Percentiles rank a stretch among this genome's conserved stretches.
phyloP scores from a whole-genome alignment of 1,140 invertebrate species.

The Tenebrio molitor region DNA sequence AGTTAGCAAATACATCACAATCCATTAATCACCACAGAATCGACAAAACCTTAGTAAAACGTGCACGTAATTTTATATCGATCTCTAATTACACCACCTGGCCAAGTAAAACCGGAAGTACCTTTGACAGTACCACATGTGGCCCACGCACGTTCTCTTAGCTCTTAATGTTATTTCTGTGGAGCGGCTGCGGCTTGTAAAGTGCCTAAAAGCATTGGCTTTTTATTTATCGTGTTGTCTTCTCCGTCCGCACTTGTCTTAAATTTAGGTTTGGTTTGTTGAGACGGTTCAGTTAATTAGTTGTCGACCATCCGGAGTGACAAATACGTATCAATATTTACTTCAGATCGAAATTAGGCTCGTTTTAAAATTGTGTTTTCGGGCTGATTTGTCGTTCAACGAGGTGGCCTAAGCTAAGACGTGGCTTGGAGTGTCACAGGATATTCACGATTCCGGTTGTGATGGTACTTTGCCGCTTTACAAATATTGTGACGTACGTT shows the following conservation, averaged over 20 bases:
- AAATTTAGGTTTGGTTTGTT: background rate
- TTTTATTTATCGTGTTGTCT: conserved; percentile 16
- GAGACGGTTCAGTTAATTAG: background rate
- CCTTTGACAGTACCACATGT: conserved; percentile 46
- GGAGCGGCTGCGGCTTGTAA: conserved; percentile 11
- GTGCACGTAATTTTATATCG: conserved; percentile 43
- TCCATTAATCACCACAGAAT: background rate
- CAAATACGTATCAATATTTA: too few relatives aligned
- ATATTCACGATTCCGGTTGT: too few relatives aligned
- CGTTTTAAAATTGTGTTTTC: too few relatives aligned
- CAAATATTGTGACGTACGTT: conserved; percentile 12
- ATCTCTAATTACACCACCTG: conserved; percentile 46
- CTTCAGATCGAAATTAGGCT: too few relatives aligned
- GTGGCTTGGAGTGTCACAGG: too few relatives aligned
- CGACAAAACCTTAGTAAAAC: conserved; percentile 2
- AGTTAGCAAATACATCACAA: too few relatives aligned
- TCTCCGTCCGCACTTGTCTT: conserved; percentile 1
- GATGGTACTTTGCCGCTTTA: conserved; percentile 9
- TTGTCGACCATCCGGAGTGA: background rate
- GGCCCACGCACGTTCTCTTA: conserved; percentile 21
- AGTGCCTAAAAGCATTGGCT: conserved; percentile 6
- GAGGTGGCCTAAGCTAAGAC: too few relatives aligned
- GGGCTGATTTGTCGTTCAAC: too few relatives aligned
- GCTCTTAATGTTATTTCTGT: conserved; percentile 8
- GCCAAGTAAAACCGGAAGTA: conserved; percentile 40